phyloP scores from a whole-genome alignment of 2,797 vertebrate species.

The Nyctalus aviator region DNA sequence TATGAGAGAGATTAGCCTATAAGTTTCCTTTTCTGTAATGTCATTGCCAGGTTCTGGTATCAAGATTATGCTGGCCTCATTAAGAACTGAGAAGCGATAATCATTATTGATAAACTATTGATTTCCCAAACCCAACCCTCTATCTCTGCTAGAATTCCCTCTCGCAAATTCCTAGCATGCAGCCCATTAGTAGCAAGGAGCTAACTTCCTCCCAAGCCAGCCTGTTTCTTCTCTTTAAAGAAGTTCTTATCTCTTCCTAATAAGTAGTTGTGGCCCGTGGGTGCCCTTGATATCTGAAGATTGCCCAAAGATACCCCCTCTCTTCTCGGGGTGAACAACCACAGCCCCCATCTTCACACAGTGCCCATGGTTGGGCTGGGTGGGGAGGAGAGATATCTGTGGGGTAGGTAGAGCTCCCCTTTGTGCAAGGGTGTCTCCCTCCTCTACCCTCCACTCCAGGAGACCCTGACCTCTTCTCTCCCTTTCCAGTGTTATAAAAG shows the following conservation, averaged over 20 bases:
- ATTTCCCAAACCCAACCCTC: neutral
- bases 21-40: neutral
- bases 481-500: conserved; percentile 95
- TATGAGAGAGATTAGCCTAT: neutral
- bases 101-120: neutral
- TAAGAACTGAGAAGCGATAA: neutral
- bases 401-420: neutral
- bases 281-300: neutral
- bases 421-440: neutral
- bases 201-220: conserved; percentile 16
- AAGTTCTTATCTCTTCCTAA: conserved; percentile 10
- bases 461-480: neutral
- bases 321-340: neutral
- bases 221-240: neutral
- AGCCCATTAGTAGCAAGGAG: neutral
- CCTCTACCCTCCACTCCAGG: neutral
- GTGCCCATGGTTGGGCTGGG: neutral
- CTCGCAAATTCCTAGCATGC: neutral
- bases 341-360: neutral
- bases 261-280: neutral
- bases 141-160: neutral
- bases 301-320: neutral
- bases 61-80: neutral
- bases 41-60: neutral
- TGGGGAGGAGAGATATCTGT: neutral